These are phyloP conservation scores for Prorops nasuta DNA, from an alignment of 1,140 invertebrate genomes.

Conservation along the genomic window DNA sequence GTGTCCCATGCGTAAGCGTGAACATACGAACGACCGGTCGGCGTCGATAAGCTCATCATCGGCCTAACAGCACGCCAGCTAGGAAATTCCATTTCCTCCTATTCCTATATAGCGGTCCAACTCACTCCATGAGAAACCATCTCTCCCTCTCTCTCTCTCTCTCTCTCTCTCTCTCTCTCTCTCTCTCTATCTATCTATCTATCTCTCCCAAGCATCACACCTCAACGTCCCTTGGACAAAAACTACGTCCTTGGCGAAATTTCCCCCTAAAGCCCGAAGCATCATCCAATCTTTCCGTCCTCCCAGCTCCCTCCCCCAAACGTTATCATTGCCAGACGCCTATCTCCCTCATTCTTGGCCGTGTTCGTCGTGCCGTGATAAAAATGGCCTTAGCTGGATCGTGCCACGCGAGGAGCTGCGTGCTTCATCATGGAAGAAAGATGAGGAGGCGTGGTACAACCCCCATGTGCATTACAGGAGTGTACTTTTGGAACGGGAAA, in stretches of 20 bases:
- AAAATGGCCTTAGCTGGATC: no score
- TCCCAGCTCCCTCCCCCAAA: no score
- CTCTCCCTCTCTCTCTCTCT: background rate
- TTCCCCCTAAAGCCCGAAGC: no score
- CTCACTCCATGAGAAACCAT: no score
- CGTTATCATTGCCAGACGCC: no score
- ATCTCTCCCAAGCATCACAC: conserved; percentile 10
- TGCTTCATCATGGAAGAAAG: conserved; percentile 7
- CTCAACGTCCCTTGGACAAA: no score
- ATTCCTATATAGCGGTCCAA: conserved; percentile 27
- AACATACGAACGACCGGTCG: conserved; percentile 4
- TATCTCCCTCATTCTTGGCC: no score
- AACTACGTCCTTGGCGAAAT: no score
- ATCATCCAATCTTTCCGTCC: no score
- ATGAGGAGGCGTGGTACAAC: conserved; percentile 20
- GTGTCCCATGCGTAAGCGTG: conserved; percentile 7
- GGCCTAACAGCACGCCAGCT: conserved; percentile 26
- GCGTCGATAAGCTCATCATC: conserved; percentile 45
- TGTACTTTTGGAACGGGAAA: conserved; percentile 18
- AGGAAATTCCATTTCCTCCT: conserved; percentile 47
- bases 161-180: background rate
- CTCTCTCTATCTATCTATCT: no score
- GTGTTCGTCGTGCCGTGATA: no score
- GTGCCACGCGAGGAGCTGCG: background rate
- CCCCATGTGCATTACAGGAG: conserved; percentile 19